phyloP scores from a whole-genome alignment of 2,888 invertebrate species.

The Sminthurides aquaticus region DNA sequence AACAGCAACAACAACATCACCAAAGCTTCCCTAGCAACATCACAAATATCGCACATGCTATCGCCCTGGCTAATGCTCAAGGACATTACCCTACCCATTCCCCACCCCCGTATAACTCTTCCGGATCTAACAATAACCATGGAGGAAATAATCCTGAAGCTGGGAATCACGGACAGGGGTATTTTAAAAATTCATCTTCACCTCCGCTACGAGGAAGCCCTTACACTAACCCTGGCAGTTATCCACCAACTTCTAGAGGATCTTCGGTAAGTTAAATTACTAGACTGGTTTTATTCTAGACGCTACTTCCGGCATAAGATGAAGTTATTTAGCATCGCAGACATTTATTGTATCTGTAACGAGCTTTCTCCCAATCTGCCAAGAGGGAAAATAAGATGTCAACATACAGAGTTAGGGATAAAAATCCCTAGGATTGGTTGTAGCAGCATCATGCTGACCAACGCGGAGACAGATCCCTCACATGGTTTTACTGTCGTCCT shows the following conservation, averaged over 20 bases:
- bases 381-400: too few species aligned
- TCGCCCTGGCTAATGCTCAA: slow-evolving; percentile 18
- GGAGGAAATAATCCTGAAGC: slow-evolving; percentile 20
- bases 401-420: too few species aligned
- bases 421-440: too few species aligned
- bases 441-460: too few species aligned
- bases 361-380: too few species aligned
- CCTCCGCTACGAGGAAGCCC: slow-evolving; percentile 30
- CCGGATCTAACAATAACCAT: slow-evolving; percentile 15
- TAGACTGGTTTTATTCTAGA: too few species aligned
- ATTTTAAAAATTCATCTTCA: slow-evolving; percentile 23
- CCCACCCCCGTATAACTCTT: slow-evolving; percentile 33
- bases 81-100: slow-evolving; percentile 37
- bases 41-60: slow-evolving; percentile 32
- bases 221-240: slow-evolving; percentile 17
- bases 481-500: too few species aligned
- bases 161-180: slow-evolving; percentile 9
- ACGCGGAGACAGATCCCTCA: too few species aligned
- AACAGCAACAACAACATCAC: not conserved
- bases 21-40: not conserved
- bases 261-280: not conserved
- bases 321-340: too few species aligned
- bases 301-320: too few species aligned
- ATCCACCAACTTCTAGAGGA: not conserved
- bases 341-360: too few species aligned